Percentiles rank a stretch among this genome's conserved stretches.
Conservation (phyloP, 1,140 invertebrate species). For the Phymastichus coffea region DNA sequence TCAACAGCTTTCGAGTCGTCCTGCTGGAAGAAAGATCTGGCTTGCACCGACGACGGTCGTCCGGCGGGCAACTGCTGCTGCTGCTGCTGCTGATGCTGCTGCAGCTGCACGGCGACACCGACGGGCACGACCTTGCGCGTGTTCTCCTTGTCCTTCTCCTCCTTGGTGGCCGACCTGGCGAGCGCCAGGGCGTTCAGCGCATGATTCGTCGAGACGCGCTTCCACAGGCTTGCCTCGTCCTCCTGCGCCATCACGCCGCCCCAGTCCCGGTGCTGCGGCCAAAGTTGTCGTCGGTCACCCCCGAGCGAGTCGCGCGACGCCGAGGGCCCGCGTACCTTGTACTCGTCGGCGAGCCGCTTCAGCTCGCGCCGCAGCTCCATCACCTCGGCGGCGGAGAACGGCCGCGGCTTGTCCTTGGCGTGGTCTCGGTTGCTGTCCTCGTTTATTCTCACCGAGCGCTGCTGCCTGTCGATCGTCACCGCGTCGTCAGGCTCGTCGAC, state of each 20-base stretch:
- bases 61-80: slow-evolving; percentile 45
- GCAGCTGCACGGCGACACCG: no score
- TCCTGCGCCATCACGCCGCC: slow-evolving; percentile 81
- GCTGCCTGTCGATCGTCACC: background rate
- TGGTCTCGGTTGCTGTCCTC: slow-evolving; percentile 34
- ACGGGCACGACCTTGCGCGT: slow-evolving; percentile 66
- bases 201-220: slow-evolving; percentile 83
- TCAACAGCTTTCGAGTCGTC: slow-evolving; percentile 52
- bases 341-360: slow-evolving; percentile 87
- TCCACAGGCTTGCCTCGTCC: slow-evolving; percentile 76
- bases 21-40: slow-evolving; percentile 46
- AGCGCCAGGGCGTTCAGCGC: slow-evolving; percentile 85
- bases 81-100: slow-evolving; percentile 37
- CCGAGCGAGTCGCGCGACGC: no score
- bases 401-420: slow-evolving; percentile 39
- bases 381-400: slow-evolving; percentile 58
- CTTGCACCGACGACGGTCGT: slow-evolving; percentile 51
- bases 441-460: slow-evolving; percentile 48
- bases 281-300: no score
- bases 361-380: slow-evolving; percentile 85
- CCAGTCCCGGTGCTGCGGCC: slow-evolving; percentile 79
- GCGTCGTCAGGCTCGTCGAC: slow-evolving; percentile 38
- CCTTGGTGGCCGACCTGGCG: slow-evolving; percentile 78
- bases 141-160: slow-evolving; percentile 84
- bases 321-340: slow-evolving; percentile 69